Conservation (phyloP, 2,888 invertebrate species). For the Drosophila neoperkinsi region DNA sequence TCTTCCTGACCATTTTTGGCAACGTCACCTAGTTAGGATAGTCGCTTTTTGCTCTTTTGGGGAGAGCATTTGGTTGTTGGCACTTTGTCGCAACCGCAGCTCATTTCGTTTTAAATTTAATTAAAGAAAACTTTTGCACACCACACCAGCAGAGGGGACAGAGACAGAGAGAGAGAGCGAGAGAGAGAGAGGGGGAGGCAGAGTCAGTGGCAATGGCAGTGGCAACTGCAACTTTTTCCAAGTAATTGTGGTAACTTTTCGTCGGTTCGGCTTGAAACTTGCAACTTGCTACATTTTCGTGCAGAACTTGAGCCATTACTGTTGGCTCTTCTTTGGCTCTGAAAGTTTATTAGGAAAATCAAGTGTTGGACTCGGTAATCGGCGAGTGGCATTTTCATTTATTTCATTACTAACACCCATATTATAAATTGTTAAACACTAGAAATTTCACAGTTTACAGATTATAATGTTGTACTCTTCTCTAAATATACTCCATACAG, state of each 20-base stretch:
- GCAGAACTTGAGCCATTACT: slow-evolving; percentile 39
- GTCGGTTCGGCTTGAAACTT: slow-evolving; percentile 42
- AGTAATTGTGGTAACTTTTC: slow-evolving; percentile 79
- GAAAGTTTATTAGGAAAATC: slow-evolving; percentile 73
- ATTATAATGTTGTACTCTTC: slow-evolving; percentile 6
- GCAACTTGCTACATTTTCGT: slow-evolving; percentile 45
- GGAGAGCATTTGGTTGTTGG: slow-evolving; percentile 8
- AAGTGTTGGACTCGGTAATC: slow-evolving; percentile 56
- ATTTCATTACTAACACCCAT: slow-evolving; percentile 14
- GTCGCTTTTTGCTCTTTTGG: slow-evolving; percentile 25
- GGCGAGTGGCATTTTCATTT: slow-evolving; percentile 21
- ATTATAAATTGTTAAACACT: slow-evolving; percentile 13
- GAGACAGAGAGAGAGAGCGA: not conserved
- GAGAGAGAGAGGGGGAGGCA: not conserved
- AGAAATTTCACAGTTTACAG: not conserved
- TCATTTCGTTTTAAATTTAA: slow-evolving; percentile 78
- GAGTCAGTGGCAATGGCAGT: slow-evolving; percentile 14
- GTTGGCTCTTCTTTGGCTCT: slow-evolving; percentile 22
- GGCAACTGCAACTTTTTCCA: slow-evolving; percentile 68
- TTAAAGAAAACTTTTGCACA: slow-evolving; percentile 71
- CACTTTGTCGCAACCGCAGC: slow-evolving; percentile 50
- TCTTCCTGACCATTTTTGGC: slow-evolving; percentile 24
- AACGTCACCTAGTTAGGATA: slow-evolving; percentile 36
- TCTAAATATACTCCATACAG: slow-evolving; percentile 85
- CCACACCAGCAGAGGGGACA: slow-evolving; percentile 21